A percentile compares a stretch with the other conserved stretches of the same genome.
phyloP scores from a whole-genome alignment of 2,797 vertebrate genomes.

The Sarcoramphus papa region DNA sequence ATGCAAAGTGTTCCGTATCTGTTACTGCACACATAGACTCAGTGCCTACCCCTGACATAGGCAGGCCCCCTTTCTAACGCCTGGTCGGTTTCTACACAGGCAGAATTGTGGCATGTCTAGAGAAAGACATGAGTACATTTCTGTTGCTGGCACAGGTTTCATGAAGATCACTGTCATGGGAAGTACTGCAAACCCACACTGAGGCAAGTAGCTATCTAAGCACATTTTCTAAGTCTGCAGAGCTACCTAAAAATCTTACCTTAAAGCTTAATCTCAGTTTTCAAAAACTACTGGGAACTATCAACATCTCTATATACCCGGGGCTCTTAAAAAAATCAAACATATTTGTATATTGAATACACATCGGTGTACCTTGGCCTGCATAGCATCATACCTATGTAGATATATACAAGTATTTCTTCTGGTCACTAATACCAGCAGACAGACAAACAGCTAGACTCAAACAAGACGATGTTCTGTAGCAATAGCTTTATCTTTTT shows the following conservation, averaged over 20 bases:
- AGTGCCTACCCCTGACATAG: background rate
- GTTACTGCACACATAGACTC: background rate
- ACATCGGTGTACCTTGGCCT: background rate
- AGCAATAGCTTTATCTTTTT: background rate
- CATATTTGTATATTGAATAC: background rate
- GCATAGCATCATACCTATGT: background rate
- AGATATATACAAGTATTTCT: background rate
- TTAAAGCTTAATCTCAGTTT: background rate
- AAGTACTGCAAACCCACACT: background rate
- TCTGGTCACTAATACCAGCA: background rate
- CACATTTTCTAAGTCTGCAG: background rate
- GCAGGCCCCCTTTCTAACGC: background rate
- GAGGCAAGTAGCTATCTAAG: background rate
- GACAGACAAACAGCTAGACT: background rate
- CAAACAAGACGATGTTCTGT: background rate
- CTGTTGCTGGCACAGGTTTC: background rate
- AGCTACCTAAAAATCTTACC: background rate
- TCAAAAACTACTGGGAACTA: background rate
- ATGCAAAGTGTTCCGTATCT: background rate
- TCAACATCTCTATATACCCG: background rate
- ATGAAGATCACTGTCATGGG: background rate
- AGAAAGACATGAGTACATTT: background rate
- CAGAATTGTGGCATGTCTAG: background rate
- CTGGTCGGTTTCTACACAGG: background rate
- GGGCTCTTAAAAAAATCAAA: background rate